Conservation (phyloP, 2,113 vertebrate species). For the Thermophis baileyi region DNA sequence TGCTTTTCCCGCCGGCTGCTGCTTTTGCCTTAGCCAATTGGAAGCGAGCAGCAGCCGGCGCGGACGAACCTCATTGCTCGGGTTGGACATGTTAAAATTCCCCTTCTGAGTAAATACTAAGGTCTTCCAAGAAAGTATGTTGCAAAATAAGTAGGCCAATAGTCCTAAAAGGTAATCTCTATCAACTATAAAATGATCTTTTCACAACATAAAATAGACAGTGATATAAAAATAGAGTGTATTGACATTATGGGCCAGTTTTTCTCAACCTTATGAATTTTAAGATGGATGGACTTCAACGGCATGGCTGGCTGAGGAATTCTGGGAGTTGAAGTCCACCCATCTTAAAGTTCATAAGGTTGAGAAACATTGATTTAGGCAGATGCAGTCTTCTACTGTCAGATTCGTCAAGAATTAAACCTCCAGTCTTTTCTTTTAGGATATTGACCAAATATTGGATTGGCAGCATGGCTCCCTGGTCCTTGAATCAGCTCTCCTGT, state of each 20-base stretch:
- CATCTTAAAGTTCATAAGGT: neutral
- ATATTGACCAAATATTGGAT: neutral
- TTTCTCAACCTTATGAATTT: neutral
- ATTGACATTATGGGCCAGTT: neutral
- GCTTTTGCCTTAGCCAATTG: no score
- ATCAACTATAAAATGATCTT: neutral
- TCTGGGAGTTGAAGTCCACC: neutral
- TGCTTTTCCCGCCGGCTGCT: no score
- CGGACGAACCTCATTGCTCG: no score
- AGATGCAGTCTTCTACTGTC: neutral
- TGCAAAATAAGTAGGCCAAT: neutral
- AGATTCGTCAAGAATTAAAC: no score
- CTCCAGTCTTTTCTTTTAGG: neutral
- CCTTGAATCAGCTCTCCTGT: neutral
- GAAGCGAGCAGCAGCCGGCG: no score
- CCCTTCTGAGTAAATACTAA: neutral
- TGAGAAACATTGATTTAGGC: neutral
- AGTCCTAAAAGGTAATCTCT: neutral
- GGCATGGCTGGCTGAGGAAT: neutral
- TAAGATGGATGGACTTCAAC: neutral
- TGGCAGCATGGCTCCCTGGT: no score
- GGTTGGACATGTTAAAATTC: neutral
- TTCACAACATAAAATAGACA: neutral
- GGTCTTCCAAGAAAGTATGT: neutral
- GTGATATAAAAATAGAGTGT: neutral